Conservation (phyloP, 1,140 invertebrate genomes). For the Bombus balteatus region DNA sequence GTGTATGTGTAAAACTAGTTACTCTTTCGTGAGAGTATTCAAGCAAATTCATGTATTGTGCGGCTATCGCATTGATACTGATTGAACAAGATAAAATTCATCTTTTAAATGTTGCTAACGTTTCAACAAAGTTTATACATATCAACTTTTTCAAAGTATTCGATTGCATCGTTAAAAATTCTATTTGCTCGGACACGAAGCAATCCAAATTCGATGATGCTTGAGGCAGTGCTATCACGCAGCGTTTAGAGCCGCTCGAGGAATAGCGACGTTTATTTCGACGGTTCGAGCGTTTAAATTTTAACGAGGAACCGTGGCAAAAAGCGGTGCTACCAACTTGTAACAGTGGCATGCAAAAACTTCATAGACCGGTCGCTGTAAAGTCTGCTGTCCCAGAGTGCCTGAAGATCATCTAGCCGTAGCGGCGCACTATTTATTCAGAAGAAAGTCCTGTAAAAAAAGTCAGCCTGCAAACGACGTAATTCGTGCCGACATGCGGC, state of each 20-base stretch:
- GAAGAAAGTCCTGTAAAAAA: not conserved
- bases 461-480: not conserved
- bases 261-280: not conserved
- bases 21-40: no score
- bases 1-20: no score
- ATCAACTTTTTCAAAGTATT: not conserved
- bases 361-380: not conserved
- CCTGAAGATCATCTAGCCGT: constrained; percentile 20
- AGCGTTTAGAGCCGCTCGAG: not conserved
- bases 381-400: not conserved
- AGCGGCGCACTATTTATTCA: constrained; percentile 33
- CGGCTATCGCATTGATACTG: no score
- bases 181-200: not conserved
- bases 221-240: not conserved
- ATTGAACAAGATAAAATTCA: no score
- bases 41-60: no score
- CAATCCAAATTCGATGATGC: not conserved
- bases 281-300: constrained; percentile 30
- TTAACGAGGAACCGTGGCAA: constrained; percentile 21
- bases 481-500: not conserved
- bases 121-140: not conserved
- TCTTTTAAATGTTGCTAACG: no score
- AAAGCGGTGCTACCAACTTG: not conserved
- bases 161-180: not conserved
- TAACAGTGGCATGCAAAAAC: constrained; percentile 30